Base-by-base conservation (phyloP, 2,113 vertebrate species). In the Cochlearius cochlearius region DNA sequence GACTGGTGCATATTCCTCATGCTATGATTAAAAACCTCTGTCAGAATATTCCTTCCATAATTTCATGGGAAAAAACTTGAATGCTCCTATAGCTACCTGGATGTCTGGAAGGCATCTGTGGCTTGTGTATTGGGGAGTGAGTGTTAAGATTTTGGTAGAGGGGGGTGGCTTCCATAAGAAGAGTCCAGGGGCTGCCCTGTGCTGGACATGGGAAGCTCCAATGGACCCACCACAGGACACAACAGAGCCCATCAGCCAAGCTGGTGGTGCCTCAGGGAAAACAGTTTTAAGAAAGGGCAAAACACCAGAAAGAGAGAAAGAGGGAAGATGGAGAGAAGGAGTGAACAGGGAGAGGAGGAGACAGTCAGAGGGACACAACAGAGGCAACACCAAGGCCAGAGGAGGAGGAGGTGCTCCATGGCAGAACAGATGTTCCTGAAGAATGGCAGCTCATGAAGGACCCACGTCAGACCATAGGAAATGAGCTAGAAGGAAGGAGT, bases 181-280 rank as follows among this genome's bases (percentile, higher is more conserved):
- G 32, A 85, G 8, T 41, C 4, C 2, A 2, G n/a, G 23, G 7
- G 2, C 17, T 76, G 10, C 10, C 5, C 8, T 0, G 1, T 23
- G 7, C 23, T 71, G 30, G 43, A 49, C 13, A 29, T 0, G 1
- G 14, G 6, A 14, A 80, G 12, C 12, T 45, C 49, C 30, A 59
- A 12, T 1, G 12, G 19, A 89, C 5, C 9, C n/a, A 59, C 5
- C 36, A 30, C 20, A 69, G 30, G 50, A 58, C 10, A 49, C 27
- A 82, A 23, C 4, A 67, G 36, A 78, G 6, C 5, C 26, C 50
- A 47, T 25, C 69, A 74, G 18, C 15, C 9, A 91, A 66, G 18
- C 12, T 66, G n/a, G 10, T 43, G 30, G 9, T 30, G 5, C 4
- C 43, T 32, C 21, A 69, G 20, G 34, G 15, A 81, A 90, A 88